Evolutionary conservation across 2,113 vertebrate genomes (phyloP).

Genomic region (Cyprinodon variegatus): DNA sequence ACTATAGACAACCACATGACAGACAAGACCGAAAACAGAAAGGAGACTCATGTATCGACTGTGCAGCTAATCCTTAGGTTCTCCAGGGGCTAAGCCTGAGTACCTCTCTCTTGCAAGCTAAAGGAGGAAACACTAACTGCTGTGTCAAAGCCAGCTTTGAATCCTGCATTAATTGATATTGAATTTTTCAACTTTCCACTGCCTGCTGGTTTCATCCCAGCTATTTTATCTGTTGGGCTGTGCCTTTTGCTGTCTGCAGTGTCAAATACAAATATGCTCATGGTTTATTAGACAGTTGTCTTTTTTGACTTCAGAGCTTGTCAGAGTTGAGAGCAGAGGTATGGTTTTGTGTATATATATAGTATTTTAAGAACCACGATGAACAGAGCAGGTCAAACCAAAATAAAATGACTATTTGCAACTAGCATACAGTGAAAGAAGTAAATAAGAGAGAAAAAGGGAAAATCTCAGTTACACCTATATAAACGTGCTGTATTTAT

Average conservation of each 20-base stretch:
- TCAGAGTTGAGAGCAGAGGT: background rate
- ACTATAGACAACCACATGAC: conserved; percentile 11
- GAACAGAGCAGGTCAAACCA: no score
- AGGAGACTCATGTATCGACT: conserved; percentile 50
- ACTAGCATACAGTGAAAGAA: no score
- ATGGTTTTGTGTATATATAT: background rate
- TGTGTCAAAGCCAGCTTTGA: conserved; percentile 52
- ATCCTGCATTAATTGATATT: conserved; percentile 66
- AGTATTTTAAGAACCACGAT: background rate
- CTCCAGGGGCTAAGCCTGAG: conserved; percentile 36
- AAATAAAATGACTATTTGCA: no score
- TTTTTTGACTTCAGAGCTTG: conserved; percentile 2
- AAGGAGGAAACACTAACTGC: conserved; percentile 56
- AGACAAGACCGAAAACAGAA: conserved; percentile 18
- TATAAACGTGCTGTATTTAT: no score
- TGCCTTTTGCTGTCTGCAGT: conserved; percentile 9
- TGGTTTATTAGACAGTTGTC: conserved; percentile 20
- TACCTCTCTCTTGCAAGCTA: conserved; percentile 34
- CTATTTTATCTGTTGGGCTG: conserved; percentile 24
- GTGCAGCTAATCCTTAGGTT: conserved; percentile 45
- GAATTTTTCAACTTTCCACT: conserved; percentile 58
- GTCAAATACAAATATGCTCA: conserved; percentile 17
- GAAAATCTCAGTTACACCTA: no score
- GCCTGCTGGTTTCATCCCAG: conserved; percentile 43
- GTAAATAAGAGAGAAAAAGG: no score